Percentiles rank a stretch among this genome's conserved stretches.
Evolutionary conservation across 2,113 vertebrate species (phyloP).

Genomic region (Cercopithecus mona): DNA sequence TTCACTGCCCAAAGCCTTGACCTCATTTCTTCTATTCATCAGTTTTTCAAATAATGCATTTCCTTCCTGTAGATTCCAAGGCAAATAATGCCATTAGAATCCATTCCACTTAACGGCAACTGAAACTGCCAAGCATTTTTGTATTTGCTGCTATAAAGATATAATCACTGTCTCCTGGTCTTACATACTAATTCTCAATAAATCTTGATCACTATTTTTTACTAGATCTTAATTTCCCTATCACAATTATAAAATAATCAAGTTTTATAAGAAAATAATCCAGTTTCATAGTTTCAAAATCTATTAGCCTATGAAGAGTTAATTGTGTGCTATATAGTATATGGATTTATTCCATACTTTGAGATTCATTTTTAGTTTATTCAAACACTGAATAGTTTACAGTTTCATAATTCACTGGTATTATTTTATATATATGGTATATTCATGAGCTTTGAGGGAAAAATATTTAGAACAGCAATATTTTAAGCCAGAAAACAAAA

Average conservation of each 20-base stretch:
- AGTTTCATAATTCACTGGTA: slow-evolving; percentile 39
- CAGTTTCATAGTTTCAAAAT: slow-evolving; percentile 6
- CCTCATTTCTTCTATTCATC: neutral
- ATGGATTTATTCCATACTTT: slow-evolving; percentile 20
- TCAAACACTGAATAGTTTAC: slow-evolving; percentile 47
- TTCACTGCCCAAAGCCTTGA: neutral
- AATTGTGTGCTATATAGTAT: neutral
- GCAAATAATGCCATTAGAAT: neutral
- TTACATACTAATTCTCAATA: neutral
- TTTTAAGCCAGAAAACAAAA: slow-evolving; percentile 61
- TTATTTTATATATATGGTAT: slow-evolving; percentile 46
- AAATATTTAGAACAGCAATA: slow-evolving; percentile 44
- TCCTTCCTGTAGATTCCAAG: neutral
- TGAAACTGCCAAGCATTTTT: neutral
- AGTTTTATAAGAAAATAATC: slow-evolving; percentile 9
- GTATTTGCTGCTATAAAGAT: neutral
- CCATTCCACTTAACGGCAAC: neutral
- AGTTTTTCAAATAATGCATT: neutral
- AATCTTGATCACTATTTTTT: neutral
- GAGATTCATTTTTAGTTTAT: slow-evolving; percentile 46
- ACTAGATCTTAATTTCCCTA: neutral
- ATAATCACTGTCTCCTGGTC: neutral
- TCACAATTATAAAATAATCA: neutral
- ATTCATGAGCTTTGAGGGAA: neutral
- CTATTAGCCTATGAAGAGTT: slow-evolving; percentile 29